These are phyloP conservation scores for Delphinus delphis DNA, from an alignment of 2,113 vertebrate genomes.

Conservation along the genomic window DNA sequence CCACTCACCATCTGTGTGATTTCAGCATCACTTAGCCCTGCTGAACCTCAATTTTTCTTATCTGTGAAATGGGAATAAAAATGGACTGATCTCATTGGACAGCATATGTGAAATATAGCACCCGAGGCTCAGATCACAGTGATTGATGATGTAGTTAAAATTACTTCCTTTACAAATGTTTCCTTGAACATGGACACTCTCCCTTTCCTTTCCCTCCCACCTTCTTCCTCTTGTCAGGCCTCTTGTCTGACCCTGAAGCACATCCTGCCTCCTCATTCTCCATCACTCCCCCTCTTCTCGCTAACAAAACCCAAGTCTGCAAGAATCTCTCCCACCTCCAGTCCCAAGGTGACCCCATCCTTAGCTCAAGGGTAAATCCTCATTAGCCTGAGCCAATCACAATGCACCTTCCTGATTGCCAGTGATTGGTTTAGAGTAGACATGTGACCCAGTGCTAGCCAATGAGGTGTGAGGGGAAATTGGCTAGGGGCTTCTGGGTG, in stretches of 20 bases:
- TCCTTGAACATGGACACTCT: neutral
- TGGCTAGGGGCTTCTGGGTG: constrained; percentile 19
- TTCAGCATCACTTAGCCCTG: neutral
- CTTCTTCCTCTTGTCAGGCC: neutral
- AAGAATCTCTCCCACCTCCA: constrained; percentile 50
- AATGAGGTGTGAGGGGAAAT: constrained; percentile 38
- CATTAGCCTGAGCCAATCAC: constrained; percentile 66
- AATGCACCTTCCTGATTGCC: neutral
- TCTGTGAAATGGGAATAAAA: neutral
- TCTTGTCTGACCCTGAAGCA: neutral
- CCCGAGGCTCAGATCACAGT: neutral
- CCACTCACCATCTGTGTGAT: neutral
- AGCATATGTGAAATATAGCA: neutral
- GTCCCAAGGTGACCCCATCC: constrained; percentile 75
- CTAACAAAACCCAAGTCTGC: constrained; percentile 49
- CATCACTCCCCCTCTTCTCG: neutral
- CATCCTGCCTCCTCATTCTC: neutral
- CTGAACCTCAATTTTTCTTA: neutral
- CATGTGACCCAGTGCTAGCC: constrained; percentile 52
- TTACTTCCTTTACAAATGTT: neutral
- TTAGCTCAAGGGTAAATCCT: constrained; percentile 72
- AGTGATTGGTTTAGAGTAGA: constrained; percentile 43
- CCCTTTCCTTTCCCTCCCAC: neutral
- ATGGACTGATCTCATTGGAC: neutral
- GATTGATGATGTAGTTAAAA: neutral